Percentiles rank a stretch among this genome's conserved stretches.
phyloP scores from a whole-genome alignment of 1,140 invertebrate genomes.

The Caenorhabditis latens region DNA sequence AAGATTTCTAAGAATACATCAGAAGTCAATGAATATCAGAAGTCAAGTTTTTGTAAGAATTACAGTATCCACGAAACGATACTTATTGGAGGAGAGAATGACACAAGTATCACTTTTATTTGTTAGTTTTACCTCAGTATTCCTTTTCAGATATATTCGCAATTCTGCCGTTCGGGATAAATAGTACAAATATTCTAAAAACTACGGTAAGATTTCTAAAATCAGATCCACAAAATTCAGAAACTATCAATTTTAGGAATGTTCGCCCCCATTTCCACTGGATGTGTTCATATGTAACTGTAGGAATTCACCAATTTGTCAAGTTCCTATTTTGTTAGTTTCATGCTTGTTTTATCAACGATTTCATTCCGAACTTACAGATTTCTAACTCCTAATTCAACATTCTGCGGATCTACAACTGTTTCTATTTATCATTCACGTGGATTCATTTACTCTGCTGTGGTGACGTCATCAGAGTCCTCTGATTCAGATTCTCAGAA shows the following conservation, averaged over 20 bases:
- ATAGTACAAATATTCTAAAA: not conserved
- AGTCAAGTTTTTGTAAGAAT: not conserved
- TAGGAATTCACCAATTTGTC: not conserved
- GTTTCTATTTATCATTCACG: not conserved
- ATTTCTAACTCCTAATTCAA: not conserved
- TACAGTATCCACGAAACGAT: conserved; percentile 23
- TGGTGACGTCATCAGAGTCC: conserved; percentile 1
- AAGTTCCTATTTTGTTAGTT: conserved; percentile 17
- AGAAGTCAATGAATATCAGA: not conserved
- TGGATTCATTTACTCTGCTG: conserved; percentile 12
- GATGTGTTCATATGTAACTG: conserved; percentile 19
- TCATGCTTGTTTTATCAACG: no score
- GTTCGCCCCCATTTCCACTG: not conserved
- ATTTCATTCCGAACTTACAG: not conserved
- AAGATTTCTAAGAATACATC: not conserved
- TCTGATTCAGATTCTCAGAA: not conserved
- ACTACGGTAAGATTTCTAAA: not conserved
- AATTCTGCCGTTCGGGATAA: not conserved
- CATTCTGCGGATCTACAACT: not conserved
- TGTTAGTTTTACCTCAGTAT: no score
- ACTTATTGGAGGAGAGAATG: not conserved
- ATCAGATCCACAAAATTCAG: not conserved
- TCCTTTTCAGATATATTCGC: not conserved
- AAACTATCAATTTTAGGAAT: not conserved
- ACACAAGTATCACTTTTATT: not conserved